Percentiles rank a stretch among this genome's conserved stretches.
Conservation (phyloP, 2,797 vertebrate species). For the Ctenosaura bakeri region DNA sequence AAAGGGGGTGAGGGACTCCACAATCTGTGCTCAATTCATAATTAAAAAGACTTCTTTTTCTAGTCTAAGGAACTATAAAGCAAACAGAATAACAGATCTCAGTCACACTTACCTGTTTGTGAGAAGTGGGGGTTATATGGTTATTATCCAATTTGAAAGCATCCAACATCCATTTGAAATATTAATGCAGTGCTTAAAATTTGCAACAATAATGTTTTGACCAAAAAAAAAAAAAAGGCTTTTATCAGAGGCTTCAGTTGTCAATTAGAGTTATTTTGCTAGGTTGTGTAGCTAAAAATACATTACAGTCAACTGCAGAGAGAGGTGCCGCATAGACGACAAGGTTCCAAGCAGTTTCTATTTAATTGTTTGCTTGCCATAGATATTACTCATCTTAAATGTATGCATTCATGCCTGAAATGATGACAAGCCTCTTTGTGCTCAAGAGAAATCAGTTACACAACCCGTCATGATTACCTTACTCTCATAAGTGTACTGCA, state of each 20-base stretch:
- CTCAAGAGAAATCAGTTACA: conserved; percentile 51
- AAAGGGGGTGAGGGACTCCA: background rate
- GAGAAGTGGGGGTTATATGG: conserved; percentile 54
- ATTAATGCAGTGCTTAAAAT: conserved; percentile 66
- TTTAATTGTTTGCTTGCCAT: conserved; percentile 24
- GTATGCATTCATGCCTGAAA: conserved; percentile 45
- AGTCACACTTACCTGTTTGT: conserved; percentile 79
- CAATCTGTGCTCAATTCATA: conserved; percentile 42
- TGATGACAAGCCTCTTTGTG: conserved; percentile 60
- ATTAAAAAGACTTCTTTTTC: conserved; percentile 49
- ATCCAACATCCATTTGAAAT: conserved; percentile 68
- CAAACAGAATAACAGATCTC: conserved; percentile 69
- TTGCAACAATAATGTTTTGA: conserved; percentile 63
- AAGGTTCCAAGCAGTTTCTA: conserved; percentile 30
- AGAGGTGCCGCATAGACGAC: conserved; percentile 25
- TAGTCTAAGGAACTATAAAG: conserved; percentile 51
- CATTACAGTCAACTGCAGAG: conserved; percentile 27
- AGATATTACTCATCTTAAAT: conserved; percentile 44
- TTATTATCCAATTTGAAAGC: conserved; percentile 67
- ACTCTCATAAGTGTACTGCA: conserved; percentile 50
- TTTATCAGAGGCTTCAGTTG: conserved; percentile 61
- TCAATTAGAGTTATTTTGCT: conserved; percentile 44
- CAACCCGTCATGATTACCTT: conserved; percentile 35
- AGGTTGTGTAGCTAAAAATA: conserved; percentile 49
- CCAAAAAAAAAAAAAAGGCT: conserved; percentile 32